These are phyloP conservation scores for Etheostoma cragini DNA, from an alignment of 2,113 vertebrate genomes.

Conservation along the genomic window DNA sequence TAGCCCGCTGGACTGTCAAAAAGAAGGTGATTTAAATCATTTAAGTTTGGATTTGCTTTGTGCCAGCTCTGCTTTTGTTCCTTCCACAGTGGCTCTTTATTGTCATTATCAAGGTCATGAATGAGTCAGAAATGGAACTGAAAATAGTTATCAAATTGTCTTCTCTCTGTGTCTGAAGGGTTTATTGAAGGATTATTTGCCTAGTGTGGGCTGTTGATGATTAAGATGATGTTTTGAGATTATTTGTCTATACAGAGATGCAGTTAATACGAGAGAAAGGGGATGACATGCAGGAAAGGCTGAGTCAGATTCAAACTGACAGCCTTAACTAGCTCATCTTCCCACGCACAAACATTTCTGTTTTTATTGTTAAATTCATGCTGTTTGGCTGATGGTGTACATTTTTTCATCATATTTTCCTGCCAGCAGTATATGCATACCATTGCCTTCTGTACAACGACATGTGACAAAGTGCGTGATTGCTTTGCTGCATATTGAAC, in stretches of 20 bases:
- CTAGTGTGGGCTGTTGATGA: slow-evolving; percentile 38
- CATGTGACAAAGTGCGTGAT: slow-evolving; percentile 64
- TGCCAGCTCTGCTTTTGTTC: slow-evolving; percentile 56
- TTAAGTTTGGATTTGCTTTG: slow-evolving; percentile 51
- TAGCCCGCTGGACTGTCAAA: slow-evolving; percentile 61
- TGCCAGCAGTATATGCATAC: slow-evolving; percentile 10
- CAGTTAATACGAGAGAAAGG: slow-evolving; percentile 25
- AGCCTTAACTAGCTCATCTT: slow-evolving; percentile 63
- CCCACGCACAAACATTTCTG: slow-evolving; percentile 63
- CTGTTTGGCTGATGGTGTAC: slow-evolving; percentile 57
- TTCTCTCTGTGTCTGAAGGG: slow-evolving; percentile 5
- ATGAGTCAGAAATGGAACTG: slow-evolving; percentile 33
- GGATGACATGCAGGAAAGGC: slow-evolving; percentile 42
- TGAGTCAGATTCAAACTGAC: slow-evolving; percentile 70
- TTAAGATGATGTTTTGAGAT: slow-evolving; percentile 46
- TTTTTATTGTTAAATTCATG: slow-evolving; percentile 67
- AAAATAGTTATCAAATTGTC: slow-evolving; percentile 38
- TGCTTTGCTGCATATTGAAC: slow-evolving; percentile 66
- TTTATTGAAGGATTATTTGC: slow-evolving; percentile 36
- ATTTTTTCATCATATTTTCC: slow-evolving; percentile 46
- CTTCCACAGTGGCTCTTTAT: slow-evolving; percentile 36
- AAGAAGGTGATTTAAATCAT: slow-evolving; percentile 52
- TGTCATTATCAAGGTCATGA: slow-evolving; percentile 59
- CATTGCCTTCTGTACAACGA: slow-evolving; percentile 53
- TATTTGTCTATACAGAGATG: slow-evolving; percentile 33